These are phyloP conservation scores for Porites lobata DNA, from an alignment of 92 coral and sea anemone genomes.

Conservation along the genomic window DNA sequence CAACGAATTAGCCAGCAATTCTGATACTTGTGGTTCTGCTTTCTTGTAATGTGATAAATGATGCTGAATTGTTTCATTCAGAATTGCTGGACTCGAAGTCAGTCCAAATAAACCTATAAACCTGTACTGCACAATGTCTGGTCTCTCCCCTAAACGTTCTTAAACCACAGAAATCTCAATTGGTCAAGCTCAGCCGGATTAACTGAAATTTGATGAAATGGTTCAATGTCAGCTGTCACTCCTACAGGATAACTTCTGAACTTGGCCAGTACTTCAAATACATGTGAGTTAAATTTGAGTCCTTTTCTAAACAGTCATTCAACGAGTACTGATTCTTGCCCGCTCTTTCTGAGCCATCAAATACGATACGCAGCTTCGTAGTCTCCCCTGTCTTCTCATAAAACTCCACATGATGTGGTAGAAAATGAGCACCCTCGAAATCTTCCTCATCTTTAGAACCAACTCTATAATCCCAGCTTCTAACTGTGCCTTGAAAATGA, in stretches of 20 bases:
- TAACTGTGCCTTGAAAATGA: conserved; percentile 18
- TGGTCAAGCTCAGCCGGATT: background rate
- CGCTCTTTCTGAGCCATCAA: too few relatives aligned
- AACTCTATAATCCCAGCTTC: background rate
- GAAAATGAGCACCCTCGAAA: too few relatives aligned
- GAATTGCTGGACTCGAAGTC: background rate
- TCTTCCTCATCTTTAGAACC: too few relatives aligned
- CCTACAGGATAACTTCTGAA: conserved; percentile 28
- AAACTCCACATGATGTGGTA: too few relatives aligned
- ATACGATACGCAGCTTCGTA: too few relatives aligned
- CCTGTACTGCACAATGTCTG: background rate
- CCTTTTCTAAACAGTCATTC: conserved; percentile 7
- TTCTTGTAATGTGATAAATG: too few relatives aligned
- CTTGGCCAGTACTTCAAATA: background rate
- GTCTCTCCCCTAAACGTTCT: too few relatives aligned
- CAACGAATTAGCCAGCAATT: conserved; percentile 27
- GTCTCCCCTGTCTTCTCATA: too few relatives aligned
- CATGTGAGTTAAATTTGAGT: conserved; percentile 27
- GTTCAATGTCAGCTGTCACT: background rate
- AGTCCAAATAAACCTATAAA: conserved; percentile 60
- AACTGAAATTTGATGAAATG: conserved; percentile 23
- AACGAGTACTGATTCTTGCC: background rate
- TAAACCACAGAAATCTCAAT: too few relatives aligned
- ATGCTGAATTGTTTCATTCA: too few relatives aligned
- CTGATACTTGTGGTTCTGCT: conserved; percentile 12